Conservation (phyloP, 2,113 vertebrate species). For the Athene noctua region DNA sequence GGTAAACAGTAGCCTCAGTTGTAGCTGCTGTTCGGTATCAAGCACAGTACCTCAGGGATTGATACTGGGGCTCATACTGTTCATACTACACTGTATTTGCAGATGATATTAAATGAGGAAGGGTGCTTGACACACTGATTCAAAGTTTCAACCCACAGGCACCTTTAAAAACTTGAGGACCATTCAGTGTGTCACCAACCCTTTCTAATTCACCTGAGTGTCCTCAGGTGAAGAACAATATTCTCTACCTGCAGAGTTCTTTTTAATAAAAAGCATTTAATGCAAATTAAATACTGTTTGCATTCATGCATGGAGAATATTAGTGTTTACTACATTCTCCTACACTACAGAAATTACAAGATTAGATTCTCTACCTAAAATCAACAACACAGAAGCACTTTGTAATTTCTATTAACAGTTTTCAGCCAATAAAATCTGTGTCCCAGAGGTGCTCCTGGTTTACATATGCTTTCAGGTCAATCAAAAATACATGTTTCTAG, state of each 20-base stretch:
- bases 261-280: not conserved
- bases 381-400: not conserved
- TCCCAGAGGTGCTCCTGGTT: not conserved
- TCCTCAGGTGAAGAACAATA: not conserved
- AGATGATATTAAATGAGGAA: not conserved
- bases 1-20: not conserved
- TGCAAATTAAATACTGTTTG: not conserved
- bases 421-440: not conserved
- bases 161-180: not conserved
- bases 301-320: not conserved
- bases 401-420: not conserved
- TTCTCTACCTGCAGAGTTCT: not conserved
- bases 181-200: fast-evolving
- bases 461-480: not conserved
- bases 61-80: not conserved
- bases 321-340: not conserved
- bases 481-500: not conserved
- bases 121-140: not conserved
- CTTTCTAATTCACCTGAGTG: not conserved
- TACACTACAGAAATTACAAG: not conserved
- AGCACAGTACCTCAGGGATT: not conserved
- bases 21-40: not conserved
- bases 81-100: not conserved
- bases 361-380: not conserved
- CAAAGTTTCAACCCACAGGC: not conserved